Evolutionary conservation across 2,888 invertebrate species (phyloP), one percentile per base, ranked within the genome.

Genomic region (Amiota mariae): DNA sequence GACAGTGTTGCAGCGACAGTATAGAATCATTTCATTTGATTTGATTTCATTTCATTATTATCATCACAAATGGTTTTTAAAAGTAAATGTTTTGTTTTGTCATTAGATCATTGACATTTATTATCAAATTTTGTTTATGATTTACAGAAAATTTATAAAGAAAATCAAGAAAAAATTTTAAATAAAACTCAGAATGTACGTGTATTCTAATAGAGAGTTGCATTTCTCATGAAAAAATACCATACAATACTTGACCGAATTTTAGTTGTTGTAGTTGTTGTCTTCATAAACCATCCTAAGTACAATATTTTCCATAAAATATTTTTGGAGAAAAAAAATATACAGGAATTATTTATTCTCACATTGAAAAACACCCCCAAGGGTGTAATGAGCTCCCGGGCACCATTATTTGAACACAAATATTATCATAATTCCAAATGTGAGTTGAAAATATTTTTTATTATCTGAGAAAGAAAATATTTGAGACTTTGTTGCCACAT

Each of bases 351-450:
- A 71, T 75, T 72, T 49, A 73, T 71, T 61, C 61, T 71, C 46
- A 66, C 70, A 12, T 72, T 73, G 77, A 80, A 78, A 79, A 78
- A 36, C 36, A 36, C 75, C 81, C 82, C 81, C 82, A 71, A 77
- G 82, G 82, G 85, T 76, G 81, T 77, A 82, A 73, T 72, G 77
- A 18, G 63, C 63, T 46, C 36, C n/a, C 46, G 15, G 46, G 36
- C 63, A 57, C 4, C n/a, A 74, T 59, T 66, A 49, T 48, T 71
- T 59, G 61, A 51, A 71, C 24, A 57, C 47, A 78, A 76, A 73
- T 77, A 75, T 81, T 81, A 72, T 75, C 75, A 81, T 77, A 78
- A 80, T 80, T 79, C 80, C 79, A 78, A 84, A 75, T 78, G 81
- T 75, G 80, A 82, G 82, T 82, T 81, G 75, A 81, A 81, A 80